These are phyloP conservation scores for Lucinisca nassula DNA, from an alignment of 2,888 invertebrate species.

Conservation along the genomic window DNA sequence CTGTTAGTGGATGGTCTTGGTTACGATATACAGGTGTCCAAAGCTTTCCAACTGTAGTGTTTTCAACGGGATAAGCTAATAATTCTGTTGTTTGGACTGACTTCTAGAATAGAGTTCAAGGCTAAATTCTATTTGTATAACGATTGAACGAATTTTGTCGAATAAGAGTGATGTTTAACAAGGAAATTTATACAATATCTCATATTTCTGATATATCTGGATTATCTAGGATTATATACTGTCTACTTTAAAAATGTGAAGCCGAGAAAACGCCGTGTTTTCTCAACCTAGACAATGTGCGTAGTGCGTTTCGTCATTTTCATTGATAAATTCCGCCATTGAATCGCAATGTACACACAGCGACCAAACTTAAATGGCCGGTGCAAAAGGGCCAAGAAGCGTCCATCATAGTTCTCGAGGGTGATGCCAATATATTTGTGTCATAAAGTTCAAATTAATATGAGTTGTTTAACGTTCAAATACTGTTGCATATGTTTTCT, in stretches of 20 bases:
- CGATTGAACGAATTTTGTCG: background rate
- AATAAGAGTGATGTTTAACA: background rate
- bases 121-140: slow-evolving; percentile 30
- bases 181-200: background rate
- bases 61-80: background rate
- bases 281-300: slow-evolving; percentile 11
- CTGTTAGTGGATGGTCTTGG: background rate
- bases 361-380: slow-evolving; percentile 40
- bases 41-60: background rate
- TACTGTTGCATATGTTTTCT: background rate
- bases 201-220: background rate
- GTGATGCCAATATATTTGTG: background rate
- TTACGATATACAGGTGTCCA: background rate
- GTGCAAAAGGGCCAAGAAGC: slow-evolving; percentile 1
- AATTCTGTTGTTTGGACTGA: slow-evolving; percentile 51
- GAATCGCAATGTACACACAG: slow-evolving; percentile 24
- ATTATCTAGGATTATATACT: background rate
- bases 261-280: background rate
- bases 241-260: background rate
- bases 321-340: slow-evolving; percentile 67
- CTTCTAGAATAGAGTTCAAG: slow-evolving; percentile 56
- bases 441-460: background rate
- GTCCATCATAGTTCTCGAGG: background rate
- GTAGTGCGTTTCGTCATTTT: slow-evolving; percentile 34
- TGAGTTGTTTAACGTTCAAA: background rate